Evolutionary conservation across 1,140 invertebrate genomes (phyloP), one percentile per base, ranked within the genome.

Genomic region (Solenopsis fugax): DNA sequence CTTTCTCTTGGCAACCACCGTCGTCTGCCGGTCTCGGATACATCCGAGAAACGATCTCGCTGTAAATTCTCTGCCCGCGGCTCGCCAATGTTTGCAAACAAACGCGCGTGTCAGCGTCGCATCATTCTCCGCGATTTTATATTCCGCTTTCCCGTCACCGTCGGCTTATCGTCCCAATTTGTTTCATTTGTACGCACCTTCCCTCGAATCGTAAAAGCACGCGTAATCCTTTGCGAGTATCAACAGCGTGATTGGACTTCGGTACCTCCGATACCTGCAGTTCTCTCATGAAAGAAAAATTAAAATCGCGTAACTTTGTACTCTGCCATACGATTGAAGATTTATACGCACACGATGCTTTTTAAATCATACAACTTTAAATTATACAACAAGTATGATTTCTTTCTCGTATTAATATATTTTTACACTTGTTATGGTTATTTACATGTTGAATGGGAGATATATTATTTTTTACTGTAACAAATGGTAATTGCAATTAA

Each of bases 71-170:
- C 29, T 41, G 41, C 48, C 50, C 56, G 56, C 76, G 56, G 41
- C 71, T 48, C 18, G 65, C 41, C 12, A 29, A 52, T 87, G 62
- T 89, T 89, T 89, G 85, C 76, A 89, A 89, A 89, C 88, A 89
- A 71, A 87, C 85, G 82, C 50, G 62, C 64, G 21, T 24, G 50
- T 54, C 48, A 37, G 48, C 5, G 54, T 52, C 13, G 18, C 29
- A 13, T 62, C 4, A 64, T 13, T 10, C 54, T 9, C 7, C 58
- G 48, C 48, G 65, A 58, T 81, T 81, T 56, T 34, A 37, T 54
- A 56, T 73, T 10, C 34, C 37, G 64, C 9, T 21, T 41, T 29
- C 73, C 12, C 13, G 41, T 2, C 16, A 29, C 34, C 16, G 16
- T 21, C 58, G n/a, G 58, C 12, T 78, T 50, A 24, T 64, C 45